Conservation (phyloP, 1,140 invertebrate species). For the Drosophila subobscura region DNA sequence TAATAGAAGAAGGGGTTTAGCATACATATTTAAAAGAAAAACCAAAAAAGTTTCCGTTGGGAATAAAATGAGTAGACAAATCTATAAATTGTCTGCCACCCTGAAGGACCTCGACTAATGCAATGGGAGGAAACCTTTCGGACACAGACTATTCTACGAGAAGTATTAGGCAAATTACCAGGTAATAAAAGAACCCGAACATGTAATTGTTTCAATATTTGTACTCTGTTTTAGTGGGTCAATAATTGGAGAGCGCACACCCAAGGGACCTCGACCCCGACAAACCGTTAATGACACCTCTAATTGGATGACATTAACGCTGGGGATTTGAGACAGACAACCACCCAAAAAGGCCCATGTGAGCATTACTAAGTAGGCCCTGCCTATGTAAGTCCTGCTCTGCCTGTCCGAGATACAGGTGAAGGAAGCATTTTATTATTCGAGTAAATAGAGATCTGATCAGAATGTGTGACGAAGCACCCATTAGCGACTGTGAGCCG, state of each 20-base stretch:
- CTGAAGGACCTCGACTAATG: conserved; percentile 47
- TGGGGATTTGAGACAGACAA: not conserved
- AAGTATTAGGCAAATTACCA: conserved; percentile 76
- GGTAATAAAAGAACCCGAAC: conserved; percentile 59
- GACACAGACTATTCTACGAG: conserved; percentile 48
- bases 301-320: conserved; percentile 78
- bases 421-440: not conserved
- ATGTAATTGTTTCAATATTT: conserved; percentile 79
- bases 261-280: conserved; percentile 32
- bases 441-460: not conserved
- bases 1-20: conserved; percentile 22
- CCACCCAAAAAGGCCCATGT: not conserved
- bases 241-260: conserved; percentile 75
- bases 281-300: conserved; percentile 82
- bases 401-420: too few species aligned
- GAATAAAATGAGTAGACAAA: conserved; percentile 1
- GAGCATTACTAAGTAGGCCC: conserved; percentile 35
- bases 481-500: conserved; percentile 68
- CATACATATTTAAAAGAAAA: not conserved
- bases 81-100: not conserved
- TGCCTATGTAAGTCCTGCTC: not conserved
- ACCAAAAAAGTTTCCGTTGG: not conserved
- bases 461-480: conserved; percentile 53
- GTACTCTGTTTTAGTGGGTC: conserved; percentile 12
- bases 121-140: conserved; percentile 43